These are phyloP conservation scores for Tetragnatha versicolor DNA, from an alignment of 1,140 invertebrate genomes.

Conservation along the genomic window DNA sequence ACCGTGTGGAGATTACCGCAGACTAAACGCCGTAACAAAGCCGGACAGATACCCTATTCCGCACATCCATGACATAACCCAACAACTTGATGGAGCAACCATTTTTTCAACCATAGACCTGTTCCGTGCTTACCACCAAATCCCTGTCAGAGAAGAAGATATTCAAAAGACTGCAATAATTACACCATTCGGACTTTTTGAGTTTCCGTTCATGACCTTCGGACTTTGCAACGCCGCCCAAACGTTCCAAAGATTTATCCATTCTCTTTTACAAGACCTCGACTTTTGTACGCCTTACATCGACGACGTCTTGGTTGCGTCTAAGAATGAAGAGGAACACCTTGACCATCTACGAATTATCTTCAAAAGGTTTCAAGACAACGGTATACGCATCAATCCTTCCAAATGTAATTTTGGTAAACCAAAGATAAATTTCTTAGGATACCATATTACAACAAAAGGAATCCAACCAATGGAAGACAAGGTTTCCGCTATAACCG, in stretches of 20 bases:
- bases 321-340: slow-evolving; percentile 61
- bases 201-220: slow-evolving; percentile 52
- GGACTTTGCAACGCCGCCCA: slow-evolving; percentile 39
- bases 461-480: background rate
- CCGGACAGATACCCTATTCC: slow-evolving; percentile 54
- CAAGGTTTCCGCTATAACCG: slow-evolving; percentile 13
- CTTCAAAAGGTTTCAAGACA: slow-evolving; percentile 60
- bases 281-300: background rate
- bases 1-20: slow-evolving; percentile 45
- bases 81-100: slow-evolving; percentile 5
- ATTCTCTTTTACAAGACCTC: slow-evolving; percentile 17
- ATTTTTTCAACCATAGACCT: slow-evolving; percentile 42
- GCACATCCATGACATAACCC: slow-evolving; percentile 33
- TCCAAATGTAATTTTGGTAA: slow-evolving; percentile 40
- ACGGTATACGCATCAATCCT: slow-evolving; percentile 60
- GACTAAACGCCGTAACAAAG: slow-evolving; percentile 30
- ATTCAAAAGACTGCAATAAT: slow-evolving; percentile 41
- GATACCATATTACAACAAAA: slow-evolving; percentile 7
- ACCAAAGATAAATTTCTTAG: slow-evolving; percentile 33
- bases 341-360: slow-evolving; percentile 61
- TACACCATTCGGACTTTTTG: slow-evolving; percentile 46
- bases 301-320: slow-evolving; percentile 65
- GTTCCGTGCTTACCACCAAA: slow-evolving; percentile 36
- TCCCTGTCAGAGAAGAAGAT: slow-evolving; percentile 29
- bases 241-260: slow-evolving; percentile 45